These are phyloP conservation scores for Tachina fera DNA, from an alignment of 2,888 invertebrate species.

Conservation along the genomic window DNA sequence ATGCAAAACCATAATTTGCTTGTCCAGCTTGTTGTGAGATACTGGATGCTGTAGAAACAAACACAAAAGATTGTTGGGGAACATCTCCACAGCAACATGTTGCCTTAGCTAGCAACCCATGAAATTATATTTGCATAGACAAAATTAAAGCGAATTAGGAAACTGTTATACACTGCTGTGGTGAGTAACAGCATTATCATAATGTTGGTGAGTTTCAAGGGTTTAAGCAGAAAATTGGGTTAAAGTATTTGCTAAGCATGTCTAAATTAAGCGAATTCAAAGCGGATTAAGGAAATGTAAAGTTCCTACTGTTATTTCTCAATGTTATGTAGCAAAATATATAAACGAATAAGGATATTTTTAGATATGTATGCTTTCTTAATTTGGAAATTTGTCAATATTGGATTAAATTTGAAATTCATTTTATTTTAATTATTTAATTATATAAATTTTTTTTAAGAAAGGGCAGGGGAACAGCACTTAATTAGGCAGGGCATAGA, in stretches of 20 bases:
- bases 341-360: too few relatives aligned
- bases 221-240: background rate
- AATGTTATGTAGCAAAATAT: too few relatives aligned
- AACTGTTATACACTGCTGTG: background rate
- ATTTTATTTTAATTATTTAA: too few relatives aligned
- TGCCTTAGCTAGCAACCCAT: background rate
- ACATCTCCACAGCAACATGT: conserved; percentile 1
- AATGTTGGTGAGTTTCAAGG: too few relatives aligned
- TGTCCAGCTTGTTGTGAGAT: background rate
- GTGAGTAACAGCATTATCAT: background rate
- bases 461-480: too few relatives aligned
- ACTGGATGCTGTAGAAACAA: background rate
- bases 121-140: background rate
- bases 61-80: background rate
- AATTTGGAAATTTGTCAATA: too few relatives aligned
- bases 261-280: background rate
- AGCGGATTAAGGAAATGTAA: background rate
- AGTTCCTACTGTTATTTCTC: too few relatives aligned
- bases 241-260: background rate
- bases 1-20: background rate
- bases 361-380: too few relatives aligned
- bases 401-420: too few relatives aligned
- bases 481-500: too few relatives aligned
- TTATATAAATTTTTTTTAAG: too few relatives aligned
- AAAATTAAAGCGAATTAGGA: background rate